These are phyloP conservation scores for Netelia melanura DNA, from an alignment of 2,888 invertebrate species.

Conservation along the genomic window DNA sequence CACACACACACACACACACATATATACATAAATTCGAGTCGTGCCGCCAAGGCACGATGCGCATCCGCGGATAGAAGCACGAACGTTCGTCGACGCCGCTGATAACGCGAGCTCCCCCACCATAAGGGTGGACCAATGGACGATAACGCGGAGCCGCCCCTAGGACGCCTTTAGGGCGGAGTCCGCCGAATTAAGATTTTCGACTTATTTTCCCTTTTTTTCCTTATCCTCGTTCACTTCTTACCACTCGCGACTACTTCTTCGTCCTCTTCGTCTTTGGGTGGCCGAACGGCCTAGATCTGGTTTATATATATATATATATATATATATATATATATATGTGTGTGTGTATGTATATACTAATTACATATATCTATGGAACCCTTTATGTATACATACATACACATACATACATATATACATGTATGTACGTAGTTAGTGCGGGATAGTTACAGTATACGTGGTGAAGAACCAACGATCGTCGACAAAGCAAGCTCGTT, in stretches of 20 bases:
- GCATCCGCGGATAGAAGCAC: conserved; percentile 73
- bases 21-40: background rate
- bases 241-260: conserved; percentile 11
- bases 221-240: conserved; percentile 57
- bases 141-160: conserved; percentile 78
- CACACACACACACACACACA: background rate
- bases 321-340: background rate
- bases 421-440: background rate
- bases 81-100: conserved; percentile 67
- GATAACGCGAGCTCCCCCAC: conserved; percentile 74
- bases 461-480: conserved; percentile 33
- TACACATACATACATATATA: background rate
- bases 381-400: too few species aligned
- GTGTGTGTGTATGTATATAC: too few species aligned
- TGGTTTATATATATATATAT: background rate
- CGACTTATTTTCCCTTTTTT: conserved; percentile 77
- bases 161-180: conserved; percentile 78
- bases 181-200: conserved; percentile 83
- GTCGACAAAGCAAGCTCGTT: conserved; percentile 43
- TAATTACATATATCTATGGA: too few species aligned
- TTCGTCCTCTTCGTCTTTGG: conserved; percentile 42
- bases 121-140: conserved; percentile 79
- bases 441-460: conserved; percentile 8
- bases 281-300: background rate
- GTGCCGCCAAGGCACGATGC: conserved; percentile 64